Percentiles rank a stretch among this genome's conserved stretches.
These are phyloP conservation scores for Lasioglossum zephyrum DNA, from an alignment of 2,888 invertebrate genomes.

Conservation along the genomic window DNA sequence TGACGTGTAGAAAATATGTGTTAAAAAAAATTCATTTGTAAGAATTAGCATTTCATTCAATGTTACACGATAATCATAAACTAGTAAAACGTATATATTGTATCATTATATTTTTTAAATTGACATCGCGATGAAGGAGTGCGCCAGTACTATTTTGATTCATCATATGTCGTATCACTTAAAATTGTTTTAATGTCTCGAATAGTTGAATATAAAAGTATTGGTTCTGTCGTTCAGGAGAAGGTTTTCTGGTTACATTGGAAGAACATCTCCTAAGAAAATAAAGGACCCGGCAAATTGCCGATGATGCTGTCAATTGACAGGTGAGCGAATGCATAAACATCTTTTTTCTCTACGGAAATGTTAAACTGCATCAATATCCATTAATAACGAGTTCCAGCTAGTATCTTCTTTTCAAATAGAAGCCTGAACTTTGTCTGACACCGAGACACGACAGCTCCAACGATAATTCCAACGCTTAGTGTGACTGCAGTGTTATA, in stretches of 20 bases:
- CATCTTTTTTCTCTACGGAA: not conserved
- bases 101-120: not conserved
- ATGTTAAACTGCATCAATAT: not conserved
- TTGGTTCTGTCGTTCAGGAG: not conserved
- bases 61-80: no score
- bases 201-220: not conserved
- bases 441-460: not conserved
- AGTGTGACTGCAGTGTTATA: not conserved
- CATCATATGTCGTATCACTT: not conserved
- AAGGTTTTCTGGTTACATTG: not conserved
- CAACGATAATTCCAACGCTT: not conserved
- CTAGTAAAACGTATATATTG: no score
- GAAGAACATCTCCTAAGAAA: not conserved
- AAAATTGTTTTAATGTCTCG: not conserved
- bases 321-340: not conserved
- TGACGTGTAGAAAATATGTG: not conserved
- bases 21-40: not conserved
- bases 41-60: not conserved
- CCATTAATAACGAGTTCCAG: not conserved
- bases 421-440: not conserved
- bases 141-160: not conserved
- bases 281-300: constrained; percentile 11
- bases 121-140: not conserved
- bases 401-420: not conserved
- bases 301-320: constrained; percentile 6